These are phyloP conservation scores for Actinia tenebrosa DNA, from an alignment of 64 coral and sea anemone species.

Conservation along the genomic window DNA sequence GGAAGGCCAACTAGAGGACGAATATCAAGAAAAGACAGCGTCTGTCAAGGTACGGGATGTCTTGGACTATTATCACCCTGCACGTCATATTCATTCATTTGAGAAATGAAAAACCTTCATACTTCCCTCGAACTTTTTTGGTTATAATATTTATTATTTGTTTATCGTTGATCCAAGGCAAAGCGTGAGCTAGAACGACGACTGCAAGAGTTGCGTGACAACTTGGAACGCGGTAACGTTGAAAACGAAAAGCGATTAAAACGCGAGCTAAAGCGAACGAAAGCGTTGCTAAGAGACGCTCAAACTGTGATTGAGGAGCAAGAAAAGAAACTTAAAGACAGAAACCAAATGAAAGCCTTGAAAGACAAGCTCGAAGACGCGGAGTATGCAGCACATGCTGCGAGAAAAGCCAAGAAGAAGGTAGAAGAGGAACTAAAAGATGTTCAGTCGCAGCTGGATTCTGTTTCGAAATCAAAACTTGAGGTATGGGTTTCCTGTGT, in stretches of 20 bases:
- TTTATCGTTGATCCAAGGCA: constrained; percentile 28
- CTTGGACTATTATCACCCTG: no score
- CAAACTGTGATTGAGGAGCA: constrained; percentile 81
- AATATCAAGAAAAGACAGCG: constrained; percentile 79
- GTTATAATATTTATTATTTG: background rate
- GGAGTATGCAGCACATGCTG: constrained; percentile 57
- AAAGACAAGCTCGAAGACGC: constrained; percentile 92
- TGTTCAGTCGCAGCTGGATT: constrained; percentile 67
- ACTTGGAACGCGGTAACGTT: constrained; percentile 59
- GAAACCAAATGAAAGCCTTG: constrained; percentile 72
- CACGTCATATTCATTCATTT: background rate
- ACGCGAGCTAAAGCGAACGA: constrained; percentile 90
- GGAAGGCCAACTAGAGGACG: constrained; percentile 88
- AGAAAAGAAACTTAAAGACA: constrained; percentile 80
- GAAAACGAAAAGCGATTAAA: constrained; percentile 73
- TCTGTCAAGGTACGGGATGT: constrained; percentile 67
- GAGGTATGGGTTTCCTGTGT: constrained; percentile 46
- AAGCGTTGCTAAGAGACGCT: constrained; percentile 92
- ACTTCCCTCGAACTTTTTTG: background rate
- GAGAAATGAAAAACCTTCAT: no score
- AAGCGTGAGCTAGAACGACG: constrained; percentile 81
- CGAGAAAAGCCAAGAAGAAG: constrained; percentile 69
- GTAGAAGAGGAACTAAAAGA: constrained; percentile 85
- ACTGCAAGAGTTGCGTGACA: constrained; percentile 77
- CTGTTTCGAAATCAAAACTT: constrained; percentile 50